Evolutionary conservation across 2,113 vertebrate genomes (phyloP), one percentile per base, ranked within the genome.

Genomic region (Actenoides hombroni): DNA sequence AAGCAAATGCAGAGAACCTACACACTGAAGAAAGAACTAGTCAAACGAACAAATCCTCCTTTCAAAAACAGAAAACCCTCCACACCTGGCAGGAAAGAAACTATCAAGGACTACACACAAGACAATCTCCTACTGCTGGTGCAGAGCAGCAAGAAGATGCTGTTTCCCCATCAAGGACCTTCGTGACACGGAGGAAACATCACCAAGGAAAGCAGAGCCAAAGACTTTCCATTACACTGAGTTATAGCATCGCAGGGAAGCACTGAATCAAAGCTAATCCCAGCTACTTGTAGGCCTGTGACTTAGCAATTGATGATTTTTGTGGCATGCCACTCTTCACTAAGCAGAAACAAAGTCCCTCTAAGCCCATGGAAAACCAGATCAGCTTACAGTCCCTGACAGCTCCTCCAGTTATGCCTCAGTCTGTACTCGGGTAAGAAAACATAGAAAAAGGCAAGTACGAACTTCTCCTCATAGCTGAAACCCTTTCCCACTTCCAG

Each of bases 11-110:
- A 29, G 16, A 84, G 70, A 64, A 92, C 40, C 37, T 68, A 15
- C 39, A 60, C 11, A 16, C 13, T 73, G 70, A 89, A 91, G 74
- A 56, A 76, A 68, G 65, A 84, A 71, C 65, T 74, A 74, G 71
- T 78, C 86, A 95, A 39, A 86, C 68, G 80, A 94, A 91, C 65
- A 95, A 94, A 96, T 89, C 73, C 48, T 20, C 35, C 76, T 92
- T 92, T 84, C 3, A 1, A 75, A 95, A 91, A 64, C 35, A 84
- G 48, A 91, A 94, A 84, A 39, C 18, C 70, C 60, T 53, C 20
- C 48, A 69, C 28, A 71, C 14, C 31, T 85, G 81, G 61, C 78
- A 92, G 75, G 48, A 89, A 73, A n/a, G 7, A 87, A 21, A 42
- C 39, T 87, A 9, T 63, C 2, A 1, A 87, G 70, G 35, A 42